These are phyloP conservation scores for Drosophila sturtevanti DNA, from an alignment of 1,140 invertebrate species.

Conservation along the genomic window DNA sequence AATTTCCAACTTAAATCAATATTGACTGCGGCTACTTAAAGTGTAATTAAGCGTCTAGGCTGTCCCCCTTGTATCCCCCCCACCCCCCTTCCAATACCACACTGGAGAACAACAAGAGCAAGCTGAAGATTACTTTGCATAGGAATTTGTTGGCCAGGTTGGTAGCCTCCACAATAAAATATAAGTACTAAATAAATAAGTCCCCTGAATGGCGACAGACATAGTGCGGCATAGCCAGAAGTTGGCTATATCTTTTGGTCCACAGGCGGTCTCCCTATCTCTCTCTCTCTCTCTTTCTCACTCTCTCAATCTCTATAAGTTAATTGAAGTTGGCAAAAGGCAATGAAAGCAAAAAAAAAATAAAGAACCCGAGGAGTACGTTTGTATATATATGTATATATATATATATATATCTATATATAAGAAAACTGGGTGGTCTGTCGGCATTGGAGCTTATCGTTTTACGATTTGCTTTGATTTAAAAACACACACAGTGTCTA, in stretches of 20 bases:
- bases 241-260: constrained; percentile 22
- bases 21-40: constrained; percentile 73
- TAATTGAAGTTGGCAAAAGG: constrained; percentile 58
- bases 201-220: constrained; percentile 12
- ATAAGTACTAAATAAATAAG: constrained; percentile 57
- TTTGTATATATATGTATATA: background rate
- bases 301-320: background rate
- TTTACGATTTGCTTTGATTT: constrained; percentile 77
- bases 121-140: constrained; percentile 52
- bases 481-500: constrained; percentile 32
- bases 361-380: background rate
- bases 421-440: constrained; percentile 20
- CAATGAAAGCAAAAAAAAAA: constrained; percentile 5
- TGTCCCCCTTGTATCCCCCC: background rate
- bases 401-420: background rate
- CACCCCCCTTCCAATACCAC: background rate
- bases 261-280: background rate
- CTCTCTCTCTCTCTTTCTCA: background rate
- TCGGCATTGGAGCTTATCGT: constrained; percentile 52
- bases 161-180: constrained; percentile 54
- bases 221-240: constrained; percentile 2
- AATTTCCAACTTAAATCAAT: constrained; percentile 62
- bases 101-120: background rate
- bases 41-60: constrained; percentile 62
- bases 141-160: constrained; percentile 38